Evolutionary conservation across 23 tunicate genomes (phyloP).

Genomic region (Phallusia fumigata): DNA sequence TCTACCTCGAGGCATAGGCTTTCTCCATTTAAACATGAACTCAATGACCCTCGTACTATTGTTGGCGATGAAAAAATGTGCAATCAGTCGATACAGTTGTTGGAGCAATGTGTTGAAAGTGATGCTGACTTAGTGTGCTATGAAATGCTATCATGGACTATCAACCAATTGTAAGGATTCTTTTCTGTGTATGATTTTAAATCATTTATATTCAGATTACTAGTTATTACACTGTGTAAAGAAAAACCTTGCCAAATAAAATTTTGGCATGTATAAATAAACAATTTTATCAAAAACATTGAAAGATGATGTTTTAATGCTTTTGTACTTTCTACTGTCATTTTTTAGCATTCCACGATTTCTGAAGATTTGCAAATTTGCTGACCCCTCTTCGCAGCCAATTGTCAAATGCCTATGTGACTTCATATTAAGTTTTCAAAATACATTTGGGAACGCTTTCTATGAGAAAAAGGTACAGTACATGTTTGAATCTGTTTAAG

Average conservation of each 20-base stretch:
- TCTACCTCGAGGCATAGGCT: not conserved
- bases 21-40: not conserved
- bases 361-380: not conserved
- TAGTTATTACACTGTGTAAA: too few species aligned
- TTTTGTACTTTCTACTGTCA: too few species aligned
- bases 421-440: not conserved
- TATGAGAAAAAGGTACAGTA: not conserved
- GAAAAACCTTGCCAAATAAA: too few species aligned
- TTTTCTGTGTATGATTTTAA: not conserved
- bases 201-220: too few species aligned
- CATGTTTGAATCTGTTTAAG: not conserved
- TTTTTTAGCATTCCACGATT: constrained; percentile 3
- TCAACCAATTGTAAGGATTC: constrained; percentile 45
- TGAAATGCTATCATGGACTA: constrained; percentile 34
- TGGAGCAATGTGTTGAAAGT: constrained; percentile 2
- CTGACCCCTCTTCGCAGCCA: not conserved
- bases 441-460: not conserved
- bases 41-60: constrained; percentile 26
- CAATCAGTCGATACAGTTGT: not conserved
- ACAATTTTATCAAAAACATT: too few species aligned
- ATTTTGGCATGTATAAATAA: too few species aligned
- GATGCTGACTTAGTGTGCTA: not conserved
- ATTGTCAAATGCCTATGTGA: not conserved
- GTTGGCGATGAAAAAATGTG: constrained; percentile 19
- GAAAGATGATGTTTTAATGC: too few species aligned